Conservation (phyloP, 2,888 invertebrate genomes). For the Leptinotarsa haldemani region DNA sequence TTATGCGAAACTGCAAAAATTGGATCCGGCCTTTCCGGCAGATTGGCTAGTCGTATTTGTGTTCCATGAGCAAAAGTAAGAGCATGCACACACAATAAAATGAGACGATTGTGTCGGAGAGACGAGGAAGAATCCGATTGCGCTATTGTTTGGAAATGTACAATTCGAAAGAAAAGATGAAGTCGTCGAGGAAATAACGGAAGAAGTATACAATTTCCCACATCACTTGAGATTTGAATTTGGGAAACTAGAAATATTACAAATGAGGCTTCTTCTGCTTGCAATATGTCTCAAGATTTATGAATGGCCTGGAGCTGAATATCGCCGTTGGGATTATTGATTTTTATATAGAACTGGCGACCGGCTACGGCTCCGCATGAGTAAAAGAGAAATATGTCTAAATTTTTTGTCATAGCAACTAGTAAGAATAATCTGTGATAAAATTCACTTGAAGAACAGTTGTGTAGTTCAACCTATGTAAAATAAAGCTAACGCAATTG, state of each 20-base stretch:
- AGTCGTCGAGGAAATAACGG: constrained; percentile 23
- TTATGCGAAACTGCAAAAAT: constrained; percentile 51
- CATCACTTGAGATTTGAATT: constrained; percentile 21
- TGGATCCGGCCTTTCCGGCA: constrained; percentile 44
- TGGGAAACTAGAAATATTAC: constrained; percentile 8
- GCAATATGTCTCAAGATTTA: neutral
- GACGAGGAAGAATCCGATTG: constrained; percentile 21
- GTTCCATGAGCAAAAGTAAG: constrained; percentile 41
- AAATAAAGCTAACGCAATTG: no score
- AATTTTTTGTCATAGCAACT: no score
- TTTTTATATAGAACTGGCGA: neutral
- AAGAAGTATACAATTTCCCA: constrained; percentile 26
- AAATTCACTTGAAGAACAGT: no score
- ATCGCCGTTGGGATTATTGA: neutral
- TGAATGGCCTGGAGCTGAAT: neutral
- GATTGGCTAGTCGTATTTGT: constrained; percentile 43
- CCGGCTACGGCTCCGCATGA: no score
- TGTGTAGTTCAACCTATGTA: no score
- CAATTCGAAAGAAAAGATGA: constrained; percentile 22
- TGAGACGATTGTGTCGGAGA: constrained; percentile 26
- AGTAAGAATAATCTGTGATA: no score
- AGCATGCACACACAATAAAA: constrained; percentile 37
- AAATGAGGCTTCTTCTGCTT: neutral
- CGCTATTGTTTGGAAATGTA: constrained; percentile 34
- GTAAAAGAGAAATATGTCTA: no score